Conservation (phyloP, 2,113 vertebrate genomes). For the Poeciliopsis prolifica region DNA sequence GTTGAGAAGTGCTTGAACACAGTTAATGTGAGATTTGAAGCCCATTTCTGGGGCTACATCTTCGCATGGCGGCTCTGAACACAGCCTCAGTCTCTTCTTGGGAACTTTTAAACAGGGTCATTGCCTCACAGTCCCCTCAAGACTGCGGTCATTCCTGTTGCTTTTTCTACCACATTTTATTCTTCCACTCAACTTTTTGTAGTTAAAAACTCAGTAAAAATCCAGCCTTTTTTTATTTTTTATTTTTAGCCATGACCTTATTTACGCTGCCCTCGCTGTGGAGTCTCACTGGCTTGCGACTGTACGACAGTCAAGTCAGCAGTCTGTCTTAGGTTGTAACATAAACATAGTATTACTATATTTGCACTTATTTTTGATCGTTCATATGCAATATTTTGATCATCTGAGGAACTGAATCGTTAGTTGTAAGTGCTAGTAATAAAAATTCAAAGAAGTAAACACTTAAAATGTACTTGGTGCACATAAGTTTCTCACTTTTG, state of each 20-base stretch:
- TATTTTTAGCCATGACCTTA: background rate
- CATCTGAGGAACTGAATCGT: background rate
- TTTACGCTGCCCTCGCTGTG: background rate
- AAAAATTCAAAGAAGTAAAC: background rate
- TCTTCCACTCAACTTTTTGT: background rate
- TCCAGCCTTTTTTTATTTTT: background rate
- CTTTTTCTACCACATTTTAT: background rate
- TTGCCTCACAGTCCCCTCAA: background rate
- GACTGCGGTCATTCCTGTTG: background rate
- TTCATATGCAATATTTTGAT: background rate
- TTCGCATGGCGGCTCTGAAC: background rate
- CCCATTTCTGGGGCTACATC: background rate
- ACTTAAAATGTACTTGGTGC: background rate
- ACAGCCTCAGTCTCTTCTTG: background rate
- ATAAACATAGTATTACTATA: background rate
- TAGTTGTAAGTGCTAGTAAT: background rate
- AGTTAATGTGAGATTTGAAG: background rate
- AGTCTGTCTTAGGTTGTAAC: background rate
- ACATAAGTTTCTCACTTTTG: background rate
- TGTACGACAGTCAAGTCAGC: background rate
- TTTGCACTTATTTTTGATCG: background rate
- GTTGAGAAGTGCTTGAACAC: background rate
- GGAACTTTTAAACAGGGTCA: background rate
- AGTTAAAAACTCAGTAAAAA: background rate
- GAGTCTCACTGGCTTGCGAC: background rate